Conservation (phyloP, 2,113 vertebrate species). For the Neolamprologus ventralis region DNA sequence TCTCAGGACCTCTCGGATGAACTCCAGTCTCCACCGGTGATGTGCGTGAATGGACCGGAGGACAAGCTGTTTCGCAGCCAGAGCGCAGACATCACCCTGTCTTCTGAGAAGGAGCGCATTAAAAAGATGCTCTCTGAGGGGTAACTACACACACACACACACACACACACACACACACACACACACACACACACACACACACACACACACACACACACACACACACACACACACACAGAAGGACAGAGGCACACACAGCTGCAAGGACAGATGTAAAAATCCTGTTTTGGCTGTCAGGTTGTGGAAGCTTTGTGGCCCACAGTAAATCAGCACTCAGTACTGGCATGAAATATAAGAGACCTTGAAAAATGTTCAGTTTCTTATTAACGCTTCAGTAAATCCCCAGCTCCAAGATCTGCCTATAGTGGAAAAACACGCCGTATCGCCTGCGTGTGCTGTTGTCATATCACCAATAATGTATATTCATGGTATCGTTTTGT, state of each 20-base stretch:
- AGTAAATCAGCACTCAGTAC: slow-evolving; percentile 41
- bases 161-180: too few relatives aligned
- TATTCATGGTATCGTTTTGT: slow-evolving; percentile 4
- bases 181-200: background rate
- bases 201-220: background rate
- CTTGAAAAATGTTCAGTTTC: slow-evolving; percentile 18
- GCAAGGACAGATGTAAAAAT: slow-evolving; percentile 27
- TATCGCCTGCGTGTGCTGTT: background rate
- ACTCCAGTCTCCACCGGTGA: slow-evolving; percentile 74
- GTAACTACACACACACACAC: slow-evolving; percentile 41
- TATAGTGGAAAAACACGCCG: background rate
- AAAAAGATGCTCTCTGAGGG: slow-evolving; percentile 98
- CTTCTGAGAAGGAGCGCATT: slow-evolving; percentile 85
- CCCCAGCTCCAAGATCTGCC: background rate
- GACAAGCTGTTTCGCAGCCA: slow-evolving; percentile 93
- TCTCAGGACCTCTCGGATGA: slow-evolving; percentile 72
- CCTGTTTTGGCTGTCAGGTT: background rate
- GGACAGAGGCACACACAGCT: background rate
- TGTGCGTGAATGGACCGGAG: slow-evolving; percentile 87
- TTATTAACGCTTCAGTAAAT: slow-evolving; percentile 52
- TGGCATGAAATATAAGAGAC: slow-evolving; percentile 33
- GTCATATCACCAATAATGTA: background rate
- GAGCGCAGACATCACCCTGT: slow-evolving; percentile 86
- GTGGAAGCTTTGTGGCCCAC: slow-evolving; percentile 17
- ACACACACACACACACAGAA: background rate